phyloP scores from a whole-genome alignment of 2,113 vertebrate species.

The Origma solitaria region DNA sequence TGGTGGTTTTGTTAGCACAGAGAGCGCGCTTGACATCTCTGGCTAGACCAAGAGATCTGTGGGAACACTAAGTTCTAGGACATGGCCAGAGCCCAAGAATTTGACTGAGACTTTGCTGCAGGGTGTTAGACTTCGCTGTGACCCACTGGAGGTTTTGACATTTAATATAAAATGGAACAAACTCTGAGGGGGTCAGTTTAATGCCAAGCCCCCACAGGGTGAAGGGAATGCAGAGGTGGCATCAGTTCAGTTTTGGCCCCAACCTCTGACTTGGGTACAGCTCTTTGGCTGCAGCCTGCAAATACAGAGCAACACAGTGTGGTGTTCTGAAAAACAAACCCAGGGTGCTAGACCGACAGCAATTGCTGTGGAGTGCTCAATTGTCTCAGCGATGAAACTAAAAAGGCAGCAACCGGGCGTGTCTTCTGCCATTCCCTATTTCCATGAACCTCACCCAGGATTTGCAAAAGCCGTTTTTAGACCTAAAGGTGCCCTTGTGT shows the following conservation, averaged over 20 bases:
- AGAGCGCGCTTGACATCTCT: not conserved
- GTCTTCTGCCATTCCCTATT: not conserved
- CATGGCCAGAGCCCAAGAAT: not conserved
- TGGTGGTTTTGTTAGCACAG: not conserved
- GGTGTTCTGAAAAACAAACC: not conserved
- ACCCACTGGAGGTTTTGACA: not conserved
- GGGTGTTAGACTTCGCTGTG: not conserved
- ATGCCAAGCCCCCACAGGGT: not conserved
- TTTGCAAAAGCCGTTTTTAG: not conserved
- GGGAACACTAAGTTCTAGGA: not conserved
- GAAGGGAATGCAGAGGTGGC: not conserved
- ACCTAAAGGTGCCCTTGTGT: not conserved
- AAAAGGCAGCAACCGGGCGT: not conserved
- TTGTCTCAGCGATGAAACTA: not conserved
- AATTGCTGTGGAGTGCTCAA: not conserved
- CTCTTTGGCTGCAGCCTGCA: not conserved
- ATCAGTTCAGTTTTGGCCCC: not conserved
- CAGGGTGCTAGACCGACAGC: not conserved
- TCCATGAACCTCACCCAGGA: not conserved
- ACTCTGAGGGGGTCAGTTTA: not conserved
- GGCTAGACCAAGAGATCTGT: not conserved
- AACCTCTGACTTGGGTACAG: not conserved
- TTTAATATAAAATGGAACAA: not conserved
- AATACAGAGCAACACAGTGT: fast-evolving
- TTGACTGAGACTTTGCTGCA: not conserved